These are phyloP conservation scores for Pseudolaguvia tuberculata DNA, from an alignment of 2,113 vertebrate genomes.

Conservation along the genomic window DNA sequence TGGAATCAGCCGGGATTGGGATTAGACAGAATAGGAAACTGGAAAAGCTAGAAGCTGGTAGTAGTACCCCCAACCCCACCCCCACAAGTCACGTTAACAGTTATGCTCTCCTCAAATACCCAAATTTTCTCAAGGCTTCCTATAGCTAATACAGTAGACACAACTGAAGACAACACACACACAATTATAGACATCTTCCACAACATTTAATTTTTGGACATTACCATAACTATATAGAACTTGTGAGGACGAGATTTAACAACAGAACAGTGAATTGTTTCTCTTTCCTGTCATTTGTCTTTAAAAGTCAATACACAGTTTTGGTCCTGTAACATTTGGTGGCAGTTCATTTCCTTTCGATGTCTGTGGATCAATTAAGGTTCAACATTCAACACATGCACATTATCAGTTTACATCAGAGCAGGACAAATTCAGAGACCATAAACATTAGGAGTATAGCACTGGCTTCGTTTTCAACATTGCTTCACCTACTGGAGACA, in stretches of 20 bases:
- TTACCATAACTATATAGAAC: slow-evolving; percentile 89
- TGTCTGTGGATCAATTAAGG: slow-evolving; percentile 63
- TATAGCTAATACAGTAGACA: background rate
- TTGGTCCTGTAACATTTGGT: slow-evolving; percentile 85
- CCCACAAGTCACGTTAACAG: too few relatives aligned
- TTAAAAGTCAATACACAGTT: slow-evolving; percentile 66
- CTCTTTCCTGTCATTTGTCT: slow-evolving; percentile 44
- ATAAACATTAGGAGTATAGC: slow-evolving; percentile 59
- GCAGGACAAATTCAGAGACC: slow-evolving; percentile 74
- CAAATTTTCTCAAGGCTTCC: too few relatives aligned
- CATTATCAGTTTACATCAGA: slow-evolving; percentile 73
- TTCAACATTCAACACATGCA: slow-evolving; percentile 87
- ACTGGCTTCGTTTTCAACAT: slow-evolving; percentile 49
- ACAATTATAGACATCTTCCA: slow-evolving; percentile 64
- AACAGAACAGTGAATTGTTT: slow-evolving; percentile 66
- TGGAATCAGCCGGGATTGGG: background rate
- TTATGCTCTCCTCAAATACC: too few relatives aligned
- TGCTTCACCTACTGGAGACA: slow-evolving; percentile 55
- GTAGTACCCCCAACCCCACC: too few relatives aligned
- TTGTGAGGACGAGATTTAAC: slow-evolving; percentile 70
- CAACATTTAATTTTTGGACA: slow-evolving; percentile 89
- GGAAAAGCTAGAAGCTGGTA: background rate
- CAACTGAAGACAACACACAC: background rate
- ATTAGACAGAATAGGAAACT: background rate
- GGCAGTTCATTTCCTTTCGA: slow-evolving; percentile 70